These are phyloP conservation scores for Hypomesus transpacificus DNA, from an alignment of 2,113 vertebrate genomes.

Conservation along the genomic window DNA sequence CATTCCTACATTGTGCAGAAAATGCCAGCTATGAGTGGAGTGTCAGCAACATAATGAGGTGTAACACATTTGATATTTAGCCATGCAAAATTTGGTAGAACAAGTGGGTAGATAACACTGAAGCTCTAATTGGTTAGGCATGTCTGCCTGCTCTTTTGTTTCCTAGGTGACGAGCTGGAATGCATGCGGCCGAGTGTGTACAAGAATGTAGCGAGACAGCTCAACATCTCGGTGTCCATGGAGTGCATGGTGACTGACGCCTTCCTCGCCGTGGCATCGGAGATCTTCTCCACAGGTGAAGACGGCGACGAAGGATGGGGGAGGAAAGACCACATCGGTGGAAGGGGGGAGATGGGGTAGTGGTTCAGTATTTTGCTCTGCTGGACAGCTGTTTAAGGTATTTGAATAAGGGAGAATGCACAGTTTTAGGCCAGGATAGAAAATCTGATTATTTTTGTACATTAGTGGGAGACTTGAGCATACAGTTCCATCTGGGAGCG, in stretches of 20 bases:
- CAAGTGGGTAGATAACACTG: conserved; percentile 36
- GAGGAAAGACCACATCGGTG: not conserved
- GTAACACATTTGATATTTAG: too few relatives aligned
- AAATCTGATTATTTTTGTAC: too few relatives aligned
- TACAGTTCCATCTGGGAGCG: too few relatives aligned
- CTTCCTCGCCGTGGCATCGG: conserved; percentile 85
- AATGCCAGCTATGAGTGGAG: too few relatives aligned
- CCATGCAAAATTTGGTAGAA: too few relatives aligned
- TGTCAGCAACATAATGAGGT: too few relatives aligned
- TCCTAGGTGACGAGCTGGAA: conserved; percentile 91
- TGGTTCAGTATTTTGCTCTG: not conserved
- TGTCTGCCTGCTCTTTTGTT: not conserved
- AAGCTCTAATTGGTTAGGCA: conserved; percentile 8
- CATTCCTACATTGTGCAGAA: too few relatives aligned
- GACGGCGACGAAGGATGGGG: not conserved
- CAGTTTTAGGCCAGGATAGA: too few relatives aligned
- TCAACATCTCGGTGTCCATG: conserved; percentile 85
- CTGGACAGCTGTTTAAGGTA: not conserved
- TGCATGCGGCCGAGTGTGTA: conserved; percentile 86
- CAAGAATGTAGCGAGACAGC: conserved; percentile 85
- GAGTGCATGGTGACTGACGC: conserved; percentile 88
- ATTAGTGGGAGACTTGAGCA: too few relatives aligned
- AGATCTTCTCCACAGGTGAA: conserved; percentile 90
- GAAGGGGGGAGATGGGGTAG: not conserved
- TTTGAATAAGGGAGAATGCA: too few relatives aligned